These are phyloP conservation scores for Ormyrus thymus DNA, from an alignment of 2,888 invertebrate genomes.

Conservation along the genomic window DNA sequence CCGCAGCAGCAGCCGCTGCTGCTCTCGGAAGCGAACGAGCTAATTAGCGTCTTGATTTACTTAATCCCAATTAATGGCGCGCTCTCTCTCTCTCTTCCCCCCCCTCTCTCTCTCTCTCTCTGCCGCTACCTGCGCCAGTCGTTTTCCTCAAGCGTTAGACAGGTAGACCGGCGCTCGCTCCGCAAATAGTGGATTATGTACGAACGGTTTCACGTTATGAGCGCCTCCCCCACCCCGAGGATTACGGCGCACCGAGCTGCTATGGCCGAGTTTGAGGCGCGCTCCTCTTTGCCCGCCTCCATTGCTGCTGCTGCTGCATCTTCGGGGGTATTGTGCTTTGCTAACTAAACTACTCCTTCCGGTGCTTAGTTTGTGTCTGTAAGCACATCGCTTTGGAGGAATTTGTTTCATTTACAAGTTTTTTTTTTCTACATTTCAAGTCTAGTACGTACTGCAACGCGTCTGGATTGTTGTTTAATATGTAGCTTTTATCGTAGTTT, in stretches of 20 bases:
- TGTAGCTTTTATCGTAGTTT: too few species aligned
- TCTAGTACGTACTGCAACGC: too few species aligned
- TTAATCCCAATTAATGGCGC: slow-evolving; percentile 75
- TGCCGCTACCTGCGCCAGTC: slow-evolving; percentile 52
- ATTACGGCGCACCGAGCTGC: slow-evolving; percentile 5
- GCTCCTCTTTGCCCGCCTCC: too few species aligned
- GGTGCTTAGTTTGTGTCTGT: too few species aligned
- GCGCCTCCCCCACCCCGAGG: background rate
- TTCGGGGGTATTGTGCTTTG: too few species aligned
- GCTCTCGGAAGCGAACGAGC: slow-evolving; percentile 65
- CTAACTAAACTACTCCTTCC: too few species aligned
- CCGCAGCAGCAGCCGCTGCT: background rate
- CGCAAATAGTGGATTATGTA: slow-evolving; percentile 73
- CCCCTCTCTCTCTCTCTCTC: slow-evolving; percentile 38
- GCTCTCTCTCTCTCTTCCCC: slow-evolving; percentile 48
- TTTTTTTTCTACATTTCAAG: too few species aligned
- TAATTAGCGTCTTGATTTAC: slow-evolving; percentile 76
- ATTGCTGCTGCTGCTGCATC: too few species aligned
- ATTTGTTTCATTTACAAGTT: too few species aligned
- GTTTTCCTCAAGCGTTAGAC: slow-evolving; percentile 36
- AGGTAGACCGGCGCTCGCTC: slow-evolving; percentile 62
- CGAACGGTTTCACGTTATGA: slow-evolving; percentile 65
- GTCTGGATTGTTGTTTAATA: too few species aligned
- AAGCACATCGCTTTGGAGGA: too few species aligned
- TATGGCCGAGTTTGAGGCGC: too few species aligned